Percentiles rank a stretch among this genome's conserved stretches.
phyloP scores from a whole-genome alignment of 2,797 vertebrate genomes.

The Amphiprion clarkii region DNA sequence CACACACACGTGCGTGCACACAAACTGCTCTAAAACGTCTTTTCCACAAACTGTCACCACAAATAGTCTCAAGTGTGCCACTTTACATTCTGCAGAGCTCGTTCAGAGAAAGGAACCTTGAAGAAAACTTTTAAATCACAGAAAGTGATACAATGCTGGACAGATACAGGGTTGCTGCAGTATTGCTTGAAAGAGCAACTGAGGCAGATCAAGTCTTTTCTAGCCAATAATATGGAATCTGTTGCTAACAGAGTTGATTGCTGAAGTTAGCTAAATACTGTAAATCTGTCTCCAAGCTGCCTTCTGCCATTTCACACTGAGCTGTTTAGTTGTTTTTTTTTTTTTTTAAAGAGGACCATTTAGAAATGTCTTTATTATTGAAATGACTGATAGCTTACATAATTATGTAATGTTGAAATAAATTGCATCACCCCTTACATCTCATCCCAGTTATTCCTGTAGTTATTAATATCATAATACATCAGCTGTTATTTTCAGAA shows the following conservation, averaged over 20 bases:
- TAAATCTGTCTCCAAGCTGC: neutral
- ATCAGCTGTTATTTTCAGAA: no score
- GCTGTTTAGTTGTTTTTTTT: no score
- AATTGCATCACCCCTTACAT: no score
- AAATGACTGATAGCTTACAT: neutral
- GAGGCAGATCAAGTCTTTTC: neutral
- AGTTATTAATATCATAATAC: no score
- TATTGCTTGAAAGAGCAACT: neutral
- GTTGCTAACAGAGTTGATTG: no score
- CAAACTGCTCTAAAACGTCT: conserved; percentile 51
- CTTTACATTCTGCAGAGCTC: conserved; percentile 39
- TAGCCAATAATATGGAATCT: neutral
- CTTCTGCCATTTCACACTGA: neutral
- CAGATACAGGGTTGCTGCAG: conserved; percentile 10
- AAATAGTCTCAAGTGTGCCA: conserved; percentile 56
- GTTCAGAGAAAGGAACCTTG: conserved; percentile 44
- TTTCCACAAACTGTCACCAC: conserved; percentile 40
- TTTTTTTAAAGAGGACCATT: no score
- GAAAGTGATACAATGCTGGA: conserved; percentile 22
- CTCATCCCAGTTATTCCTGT: no score
- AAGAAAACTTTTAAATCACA: conserved; percentile 55
- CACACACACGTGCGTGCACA: conserved; percentile 29
- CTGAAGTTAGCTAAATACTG: neutral
- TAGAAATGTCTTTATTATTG: neutral
- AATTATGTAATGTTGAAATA: no score